Percentiles rank a stretch among this genome's conserved stretches.
These are phyloP conservation scores for Branchellion lobata DNA, from an alignment of 2,888 invertebrate genomes.

Conservation along the genomic window DNA sequence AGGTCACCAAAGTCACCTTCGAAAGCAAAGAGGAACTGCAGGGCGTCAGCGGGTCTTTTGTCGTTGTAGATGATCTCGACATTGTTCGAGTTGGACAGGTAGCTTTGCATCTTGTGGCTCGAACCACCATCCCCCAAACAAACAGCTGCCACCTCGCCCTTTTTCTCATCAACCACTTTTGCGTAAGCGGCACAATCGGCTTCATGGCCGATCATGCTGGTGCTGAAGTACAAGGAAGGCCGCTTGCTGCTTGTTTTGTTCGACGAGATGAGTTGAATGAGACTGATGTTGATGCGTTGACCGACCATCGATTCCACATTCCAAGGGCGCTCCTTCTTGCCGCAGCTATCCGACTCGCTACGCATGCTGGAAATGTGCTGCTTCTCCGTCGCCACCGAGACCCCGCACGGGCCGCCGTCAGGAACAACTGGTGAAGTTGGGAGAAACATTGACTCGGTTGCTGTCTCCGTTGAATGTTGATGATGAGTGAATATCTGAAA, in stretches of 20 bases:
- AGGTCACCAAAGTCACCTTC: no score
- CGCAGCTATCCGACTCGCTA: slow-evolving; percentile 2
- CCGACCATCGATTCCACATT: slow-evolving; percentile 10
- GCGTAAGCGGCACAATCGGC: background rate
- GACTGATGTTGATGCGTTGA: slow-evolving; percentile 33
- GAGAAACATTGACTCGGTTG: no score
- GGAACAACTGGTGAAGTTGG: slow-evolving; percentile 13
- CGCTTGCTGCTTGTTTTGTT: background rate
- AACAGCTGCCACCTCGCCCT: background rate
- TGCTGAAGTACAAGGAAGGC: background rate
- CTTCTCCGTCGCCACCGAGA: background rate
- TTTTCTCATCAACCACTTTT: background rate
- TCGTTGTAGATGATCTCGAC: background rate
- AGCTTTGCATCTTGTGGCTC: background rate
- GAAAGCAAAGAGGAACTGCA: slow-evolving; percentile 7
- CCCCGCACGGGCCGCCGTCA: background rate
- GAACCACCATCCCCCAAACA: background rate
- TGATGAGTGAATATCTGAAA: no score
- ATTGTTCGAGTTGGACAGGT: background rate
- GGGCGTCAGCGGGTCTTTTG: background rate
- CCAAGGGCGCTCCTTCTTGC: slow-evolving; percentile 31
- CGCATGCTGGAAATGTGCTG: slow-evolving; percentile 26
- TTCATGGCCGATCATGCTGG: background rate
- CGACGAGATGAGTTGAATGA: slow-evolving; percentile 25
- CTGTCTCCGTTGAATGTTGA: no score